phyloP scores from a whole-genome alignment of 2,888 invertebrate species.

The Hemaris fuciformis region DNA sequence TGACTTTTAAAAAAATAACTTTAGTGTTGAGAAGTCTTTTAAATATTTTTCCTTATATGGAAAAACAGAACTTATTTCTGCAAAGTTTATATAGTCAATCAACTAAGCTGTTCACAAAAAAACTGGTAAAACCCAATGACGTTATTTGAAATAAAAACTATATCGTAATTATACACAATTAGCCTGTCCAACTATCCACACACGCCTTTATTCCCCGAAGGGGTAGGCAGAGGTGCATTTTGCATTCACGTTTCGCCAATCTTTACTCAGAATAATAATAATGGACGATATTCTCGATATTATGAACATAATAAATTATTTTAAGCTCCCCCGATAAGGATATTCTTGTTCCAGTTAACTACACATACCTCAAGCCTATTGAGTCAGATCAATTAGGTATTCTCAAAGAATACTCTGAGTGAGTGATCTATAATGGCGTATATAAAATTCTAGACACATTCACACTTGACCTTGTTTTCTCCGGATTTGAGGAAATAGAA shows the following conservation, averaged over 20 bases:
- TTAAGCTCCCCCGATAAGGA: background rate
- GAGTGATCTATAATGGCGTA: background rate
- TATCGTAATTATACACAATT: too few relatives aligned
- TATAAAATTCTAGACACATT: background rate
- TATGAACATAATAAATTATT: too few relatives aligned
- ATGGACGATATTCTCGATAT: too few relatives aligned
- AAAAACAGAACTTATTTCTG: background rate
- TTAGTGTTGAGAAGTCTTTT: background rate
- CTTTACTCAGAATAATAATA: too few relatives aligned
- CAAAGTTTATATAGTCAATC: background rate
- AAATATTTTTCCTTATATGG: background rate
- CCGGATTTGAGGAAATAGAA: conserved; percentile 5
- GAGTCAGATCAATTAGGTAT: background rate
- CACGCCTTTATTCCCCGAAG: too few relatives aligned
- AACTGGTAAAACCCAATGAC: background rate
- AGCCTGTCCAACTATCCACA: too few relatives aligned
- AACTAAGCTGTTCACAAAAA: background rate
- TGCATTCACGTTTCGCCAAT: too few relatives aligned
- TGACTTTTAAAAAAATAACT: background rate
- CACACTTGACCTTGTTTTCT: conserved; percentile 10
- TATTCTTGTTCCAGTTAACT: background rate
- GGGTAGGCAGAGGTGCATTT: too few relatives aligned
- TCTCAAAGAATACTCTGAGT: background rate
- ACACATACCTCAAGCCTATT: background rate
- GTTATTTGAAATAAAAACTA: too few relatives aligned